A percentile compares a stretch with the other conserved stretches of the same genome.
These are phyloP conservation scores for Monarcha castaneiventris DNA, from an alignment of 2,113 vertebrate genomes.

Conservation along the genomic window DNA sequence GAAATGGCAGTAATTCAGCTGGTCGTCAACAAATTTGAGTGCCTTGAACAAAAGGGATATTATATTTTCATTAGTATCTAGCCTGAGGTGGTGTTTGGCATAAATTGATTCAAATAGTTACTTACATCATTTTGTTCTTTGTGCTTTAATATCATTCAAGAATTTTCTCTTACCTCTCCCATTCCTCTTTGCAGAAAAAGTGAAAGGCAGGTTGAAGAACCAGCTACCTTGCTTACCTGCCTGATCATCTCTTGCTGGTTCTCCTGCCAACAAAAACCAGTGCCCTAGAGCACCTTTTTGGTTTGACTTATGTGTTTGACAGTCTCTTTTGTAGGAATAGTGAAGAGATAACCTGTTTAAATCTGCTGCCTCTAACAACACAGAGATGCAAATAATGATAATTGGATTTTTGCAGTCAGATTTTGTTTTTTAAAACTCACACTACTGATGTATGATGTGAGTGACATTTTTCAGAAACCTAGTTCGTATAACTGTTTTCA, in stretches of 20 bases:
- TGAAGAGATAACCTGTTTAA: background rate
- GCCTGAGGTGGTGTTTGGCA: background rate
- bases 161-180: background rate
- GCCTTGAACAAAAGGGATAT: background rate
- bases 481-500: background rate
- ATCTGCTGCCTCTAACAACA: background rate
- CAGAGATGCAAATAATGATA: background rate
- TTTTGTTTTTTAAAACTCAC: background rate
- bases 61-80: background rate
- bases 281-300: background rate
- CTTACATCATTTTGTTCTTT: background rate
- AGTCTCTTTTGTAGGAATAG: background rate
- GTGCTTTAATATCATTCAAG: background rate
- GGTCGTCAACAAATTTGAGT: background rate
- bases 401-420: background rate
- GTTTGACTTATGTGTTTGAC: background rate
- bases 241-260: background rate
- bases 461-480: background rate
- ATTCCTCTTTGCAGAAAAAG: background rate
- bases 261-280: background rate
- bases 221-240: background rate
- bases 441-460: background rate
- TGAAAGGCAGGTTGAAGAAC: background rate
- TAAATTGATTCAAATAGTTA: background rate
- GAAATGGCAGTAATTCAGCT: background rate